phyloP scores from a whole-genome alignment of 2,113 vertebrate genomes.

The Micronycteris hirsuta region DNA sequence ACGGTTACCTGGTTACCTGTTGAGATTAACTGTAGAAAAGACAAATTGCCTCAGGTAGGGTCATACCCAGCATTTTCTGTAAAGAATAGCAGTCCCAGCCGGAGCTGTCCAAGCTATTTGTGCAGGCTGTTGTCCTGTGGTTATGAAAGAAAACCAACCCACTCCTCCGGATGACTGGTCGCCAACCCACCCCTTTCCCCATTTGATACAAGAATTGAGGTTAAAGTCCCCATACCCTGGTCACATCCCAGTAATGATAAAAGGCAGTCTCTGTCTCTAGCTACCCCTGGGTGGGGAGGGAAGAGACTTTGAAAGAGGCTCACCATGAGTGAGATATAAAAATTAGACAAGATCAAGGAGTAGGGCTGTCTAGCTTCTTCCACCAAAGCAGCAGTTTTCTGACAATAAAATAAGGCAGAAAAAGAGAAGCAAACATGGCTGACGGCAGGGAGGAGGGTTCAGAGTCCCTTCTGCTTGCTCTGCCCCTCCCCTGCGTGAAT shows the following conservation, averaged over 20 bases:
- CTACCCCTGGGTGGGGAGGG: background rate
- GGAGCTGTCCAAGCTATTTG: background rate
- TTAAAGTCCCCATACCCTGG: background rate
- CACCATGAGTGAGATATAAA: background rate
- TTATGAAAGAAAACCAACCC: background rate
- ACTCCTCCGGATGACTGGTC: background rate
- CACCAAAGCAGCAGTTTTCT: background rate
- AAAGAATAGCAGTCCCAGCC: background rate
- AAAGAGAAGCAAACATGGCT: background rate
- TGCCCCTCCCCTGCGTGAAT: background rate
- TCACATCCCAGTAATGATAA: background rate
- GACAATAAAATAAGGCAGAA: background rate
- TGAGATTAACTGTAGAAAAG: background rate
- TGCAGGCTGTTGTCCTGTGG: background rate
- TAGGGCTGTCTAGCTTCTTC: background rate
- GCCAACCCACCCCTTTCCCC: background rate
- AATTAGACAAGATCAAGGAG: background rate
- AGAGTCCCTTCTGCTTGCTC: background rate
- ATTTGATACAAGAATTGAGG: background rate
- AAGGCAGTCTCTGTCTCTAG: background rate
- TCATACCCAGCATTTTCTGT: background rate
- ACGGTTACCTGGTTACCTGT: background rate
- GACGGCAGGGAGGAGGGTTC: background rate
- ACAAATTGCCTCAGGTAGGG: background rate
- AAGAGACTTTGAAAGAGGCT: background rate